Conservation (phyloP, 2,113 vertebrate genomes). For the Sialia sialis region DNA sequence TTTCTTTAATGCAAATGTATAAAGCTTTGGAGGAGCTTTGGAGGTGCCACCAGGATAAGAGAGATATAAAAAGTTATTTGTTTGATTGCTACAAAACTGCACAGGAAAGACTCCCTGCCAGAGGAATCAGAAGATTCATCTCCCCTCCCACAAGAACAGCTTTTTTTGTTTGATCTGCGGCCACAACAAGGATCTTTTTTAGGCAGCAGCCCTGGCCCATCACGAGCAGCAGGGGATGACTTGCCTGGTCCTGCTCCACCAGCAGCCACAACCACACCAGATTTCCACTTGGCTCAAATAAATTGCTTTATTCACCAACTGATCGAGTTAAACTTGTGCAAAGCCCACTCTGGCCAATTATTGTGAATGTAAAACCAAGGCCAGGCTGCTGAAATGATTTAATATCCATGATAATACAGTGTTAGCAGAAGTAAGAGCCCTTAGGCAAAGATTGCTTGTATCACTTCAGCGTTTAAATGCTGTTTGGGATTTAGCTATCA, state of each 20-base stretch:
- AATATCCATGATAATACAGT: rapidly evolving
- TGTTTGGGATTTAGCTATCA: neutral
- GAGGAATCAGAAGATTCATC: no score
- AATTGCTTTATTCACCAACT: neutral
- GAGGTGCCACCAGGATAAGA: neutral
- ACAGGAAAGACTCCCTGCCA: neutral
- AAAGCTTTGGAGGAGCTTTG: neutral
- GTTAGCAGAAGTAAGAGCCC: neutral
- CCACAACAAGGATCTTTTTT: neutral
- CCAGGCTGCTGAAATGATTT: neutral
- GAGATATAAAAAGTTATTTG: neutral
- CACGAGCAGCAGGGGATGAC: rapidly evolving
- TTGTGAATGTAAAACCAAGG: neutral
- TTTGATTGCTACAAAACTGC: neutral
- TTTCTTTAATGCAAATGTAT: neutral
- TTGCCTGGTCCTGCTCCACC: neutral
- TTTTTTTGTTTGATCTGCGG: neutral
- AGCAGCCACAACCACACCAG: neutral
- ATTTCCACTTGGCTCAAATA: neutral
- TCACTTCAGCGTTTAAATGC: neutral
- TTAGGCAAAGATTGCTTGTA: neutral
- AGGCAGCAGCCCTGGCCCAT: neutral
- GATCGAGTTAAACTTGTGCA: neutral
- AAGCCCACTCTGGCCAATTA: neutral
- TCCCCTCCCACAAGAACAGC: neutral